Percentiles rank a stretch among this genome's conserved stretches.
phyloP scores from a whole-genome alignment of 2,113 vertebrate genomes.

The Kobus ellipsiprymnus region DNA sequence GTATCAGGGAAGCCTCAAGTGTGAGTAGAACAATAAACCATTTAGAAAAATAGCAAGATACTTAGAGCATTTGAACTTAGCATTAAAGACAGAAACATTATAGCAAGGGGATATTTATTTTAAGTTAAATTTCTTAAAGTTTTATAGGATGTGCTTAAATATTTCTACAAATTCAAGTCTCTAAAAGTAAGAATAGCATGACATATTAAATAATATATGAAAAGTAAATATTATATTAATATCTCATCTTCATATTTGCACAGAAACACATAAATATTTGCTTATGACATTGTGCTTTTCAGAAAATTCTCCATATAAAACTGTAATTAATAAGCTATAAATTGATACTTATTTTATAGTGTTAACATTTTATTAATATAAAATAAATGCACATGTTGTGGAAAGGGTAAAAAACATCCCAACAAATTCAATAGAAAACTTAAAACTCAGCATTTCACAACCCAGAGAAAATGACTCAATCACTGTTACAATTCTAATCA shows the following conservation, averaged over 20 bases:
- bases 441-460: neutral
- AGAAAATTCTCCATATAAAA: neutral
- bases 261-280: neutral
- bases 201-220: neutral
- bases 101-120: neutral
- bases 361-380: neutral
- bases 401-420: neutral
- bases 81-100: neutral
- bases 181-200: neutral
- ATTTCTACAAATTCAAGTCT: neutral
- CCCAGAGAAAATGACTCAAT: neutral
- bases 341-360: neutral
- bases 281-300: neutral
- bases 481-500: neutral
- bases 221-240: neutral
- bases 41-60: neutral
- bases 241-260: neutral
- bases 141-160: neutral
- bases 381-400: neutral
- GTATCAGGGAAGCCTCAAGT: neutral
- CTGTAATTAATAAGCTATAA: neutral
- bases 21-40: neutral
- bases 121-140: neutral
- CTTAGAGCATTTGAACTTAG: neutral
- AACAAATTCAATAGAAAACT: neutral